These are phyloP conservation scores for Chroicocephalus ridibundus DNA, from an alignment of 2,113 vertebrate species.

Conservation along the genomic window DNA sequence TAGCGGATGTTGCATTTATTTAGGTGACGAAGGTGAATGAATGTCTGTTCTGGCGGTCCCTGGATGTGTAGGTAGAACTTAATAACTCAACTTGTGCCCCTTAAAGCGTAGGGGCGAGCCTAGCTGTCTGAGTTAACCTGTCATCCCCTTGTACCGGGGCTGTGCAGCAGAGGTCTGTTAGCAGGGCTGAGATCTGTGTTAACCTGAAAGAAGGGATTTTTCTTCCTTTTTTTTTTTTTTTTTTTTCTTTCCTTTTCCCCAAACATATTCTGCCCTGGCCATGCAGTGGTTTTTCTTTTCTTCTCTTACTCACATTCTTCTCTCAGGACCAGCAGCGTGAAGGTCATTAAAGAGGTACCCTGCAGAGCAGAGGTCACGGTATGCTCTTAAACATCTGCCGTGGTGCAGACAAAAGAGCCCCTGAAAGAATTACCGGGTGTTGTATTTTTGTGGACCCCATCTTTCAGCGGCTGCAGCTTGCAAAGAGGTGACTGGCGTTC, in stretches of 20 bases:
- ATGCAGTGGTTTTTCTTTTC: not conserved
- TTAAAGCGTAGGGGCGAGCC: not conserved
- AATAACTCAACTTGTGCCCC: not conserved
- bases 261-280: not conserved
- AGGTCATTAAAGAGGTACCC: not conserved
- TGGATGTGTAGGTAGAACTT: not conserved
- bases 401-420: not conserved
- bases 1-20: not conserved
- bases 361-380: not conserved
- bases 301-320: not conserved
- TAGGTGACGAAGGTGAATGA: not conserved
- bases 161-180: not conserved
- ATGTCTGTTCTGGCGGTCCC: not conserved
- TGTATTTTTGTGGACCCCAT: not conserved
- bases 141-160: not conserved
- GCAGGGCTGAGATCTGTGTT: not conserved
- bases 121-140: not conserved
- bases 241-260: rapidly evolving
- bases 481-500: not conserved
- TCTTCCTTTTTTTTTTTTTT: not conserved
- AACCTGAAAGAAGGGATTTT: not conserved
- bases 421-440: not conserved
- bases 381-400: not conserved
- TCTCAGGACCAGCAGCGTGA: not conserved
- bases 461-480: not conserved